Evolutionary conservation across 2,113 vertebrate genomes (phyloP), one percentile per base, ranked within the genome.

Genomic region (Nothocercus nigrocapillus): DNA sequence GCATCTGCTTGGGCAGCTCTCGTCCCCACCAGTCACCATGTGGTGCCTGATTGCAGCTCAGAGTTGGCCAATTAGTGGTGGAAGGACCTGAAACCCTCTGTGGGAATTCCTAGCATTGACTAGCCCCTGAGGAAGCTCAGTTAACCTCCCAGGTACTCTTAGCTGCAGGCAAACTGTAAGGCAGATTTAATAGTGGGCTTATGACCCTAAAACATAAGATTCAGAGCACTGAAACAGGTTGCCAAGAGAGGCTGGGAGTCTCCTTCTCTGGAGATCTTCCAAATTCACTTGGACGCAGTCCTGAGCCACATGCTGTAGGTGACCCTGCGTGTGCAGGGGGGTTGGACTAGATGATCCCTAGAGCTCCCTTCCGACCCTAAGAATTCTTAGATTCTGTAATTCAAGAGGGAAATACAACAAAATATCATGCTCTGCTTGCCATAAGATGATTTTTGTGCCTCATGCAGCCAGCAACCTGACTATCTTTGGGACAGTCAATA

Each of bases 1-100:
- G 19, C 2, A 1, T 1, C 3, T 6, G 9, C 9, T 42, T 32
- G 44, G 22, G 5, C 62, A 5, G 7, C 5, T 51, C 13, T 62
- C 25, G 5, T 51, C 14, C 34, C 15, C 16, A 32, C 28, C 14
- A 16, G 54, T 32, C 1, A 38, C 3, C 7, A 12, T 25, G 5
- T 54, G 24, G 54, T 58, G 19, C 27, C 64, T 70, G 68, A 81
- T 63, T 8, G 11, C 24, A 61, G 47, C 34, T 5, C 0, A 0
- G 15, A 12, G 14, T 89, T 85, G 45, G 11, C 42, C 82, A 7
- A 7, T 79, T 8, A 36, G 25, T 5, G n/a, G 7, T 76, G 5
- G 8, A 94, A 62, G 0, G 1, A 22, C 24, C 24, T 3, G 2
- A 58, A 87, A 84, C 61, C 24, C 20, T 69, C 30, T 30, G 32